Percentiles rank a stretch among this genome's conserved stretches.
phyloP scores from a whole-genome alignment of 2,797 vertebrate genomes.

The Dromococcyx pavoninus region DNA sequence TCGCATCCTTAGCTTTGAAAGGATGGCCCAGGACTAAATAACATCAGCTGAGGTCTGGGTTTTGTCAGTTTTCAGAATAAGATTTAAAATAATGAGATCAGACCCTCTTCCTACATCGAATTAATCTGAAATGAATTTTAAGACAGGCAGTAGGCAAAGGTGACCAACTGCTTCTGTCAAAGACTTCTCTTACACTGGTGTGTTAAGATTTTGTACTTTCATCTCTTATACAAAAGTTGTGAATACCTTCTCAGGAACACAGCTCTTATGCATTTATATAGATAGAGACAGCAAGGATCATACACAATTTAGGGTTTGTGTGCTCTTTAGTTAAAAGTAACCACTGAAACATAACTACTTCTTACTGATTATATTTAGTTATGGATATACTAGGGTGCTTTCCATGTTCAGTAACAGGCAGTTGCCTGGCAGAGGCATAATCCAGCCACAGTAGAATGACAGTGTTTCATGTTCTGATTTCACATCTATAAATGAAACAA shows the following conservation, averaged over 20 bases:
- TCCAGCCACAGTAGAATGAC: neutral
- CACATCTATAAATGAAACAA: neutral
- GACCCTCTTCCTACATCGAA: neutral
- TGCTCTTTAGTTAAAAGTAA: neutral
- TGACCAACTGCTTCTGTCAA: neutral
- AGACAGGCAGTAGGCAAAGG: neutral
- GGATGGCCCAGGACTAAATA: neutral
- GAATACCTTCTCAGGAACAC: neutral
- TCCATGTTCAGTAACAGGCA: neutral
- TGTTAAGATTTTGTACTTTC: neutral
- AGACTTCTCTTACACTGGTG: rapidly evolving
- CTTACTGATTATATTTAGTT: neutral
- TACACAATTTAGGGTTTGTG: neutral
- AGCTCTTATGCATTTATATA: rapidly evolving
- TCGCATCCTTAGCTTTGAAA: neutral
- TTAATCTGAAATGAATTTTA: neutral
- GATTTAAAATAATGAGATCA: neutral
- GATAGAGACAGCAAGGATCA: neutral
- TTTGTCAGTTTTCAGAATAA: neutral
- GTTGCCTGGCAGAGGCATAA: neutral
- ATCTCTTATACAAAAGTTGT: neutral
- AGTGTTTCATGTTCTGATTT: neutral
- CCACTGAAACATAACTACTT: neutral
- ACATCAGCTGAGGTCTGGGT: neutral
- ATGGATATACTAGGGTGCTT: neutral